Evolutionary conservation across 2,888 invertebrate species (phyloP).

Genomic region (Synanthedon tipuliformis): DNA sequence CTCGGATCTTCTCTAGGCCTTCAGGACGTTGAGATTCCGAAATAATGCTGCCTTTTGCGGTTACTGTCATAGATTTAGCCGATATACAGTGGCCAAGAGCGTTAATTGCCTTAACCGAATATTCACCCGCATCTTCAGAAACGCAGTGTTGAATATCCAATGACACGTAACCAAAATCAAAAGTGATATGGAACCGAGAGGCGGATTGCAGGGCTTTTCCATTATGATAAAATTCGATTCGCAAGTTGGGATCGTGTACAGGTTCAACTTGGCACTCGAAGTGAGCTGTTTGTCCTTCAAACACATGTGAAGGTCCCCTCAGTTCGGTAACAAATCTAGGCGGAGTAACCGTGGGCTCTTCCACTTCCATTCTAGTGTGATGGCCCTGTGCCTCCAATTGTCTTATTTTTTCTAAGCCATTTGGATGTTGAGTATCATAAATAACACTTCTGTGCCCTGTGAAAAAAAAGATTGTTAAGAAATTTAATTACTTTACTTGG

Average conservation of each 20-base stretch:
- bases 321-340: conserved; percentile 90
- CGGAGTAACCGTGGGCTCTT: conserved; percentile 82
- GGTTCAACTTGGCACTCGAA: conserved; percentile 95
- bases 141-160: conserved; percentile 94
- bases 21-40: conserved; percentile 94
- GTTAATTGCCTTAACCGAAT: conserved; percentile 92
- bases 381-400: conserved; percentile 90
- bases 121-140: conserved; percentile 95
- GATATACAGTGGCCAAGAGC: conserved; percentile 90
- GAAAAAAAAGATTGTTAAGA: conserved; percentile 12
- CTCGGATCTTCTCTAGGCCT: conserved; percentile 90
- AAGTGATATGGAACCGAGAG: conserved; percentile 92
- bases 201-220: conserved; percentile 92
- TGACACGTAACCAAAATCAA: conserved; percentile 98
- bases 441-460: conserved; percentile 85
- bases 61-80: conserved; percentile 83
- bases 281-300: conserved; percentile 94
- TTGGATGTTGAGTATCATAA: conserved; percentile 91
- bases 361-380: conserved; percentile 82
- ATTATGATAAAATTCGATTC: conserved; percentile 92
- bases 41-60: conserved; percentile 86
- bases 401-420: conserved; percentile 90
- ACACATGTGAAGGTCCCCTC: conserved; percentile 86
- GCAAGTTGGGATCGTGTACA: conserved; percentile 88
- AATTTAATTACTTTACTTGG: too few relatives aligned